Conservation (phyloP, 2,888 invertebrate genomes). For the Nomada fucata region DNA sequence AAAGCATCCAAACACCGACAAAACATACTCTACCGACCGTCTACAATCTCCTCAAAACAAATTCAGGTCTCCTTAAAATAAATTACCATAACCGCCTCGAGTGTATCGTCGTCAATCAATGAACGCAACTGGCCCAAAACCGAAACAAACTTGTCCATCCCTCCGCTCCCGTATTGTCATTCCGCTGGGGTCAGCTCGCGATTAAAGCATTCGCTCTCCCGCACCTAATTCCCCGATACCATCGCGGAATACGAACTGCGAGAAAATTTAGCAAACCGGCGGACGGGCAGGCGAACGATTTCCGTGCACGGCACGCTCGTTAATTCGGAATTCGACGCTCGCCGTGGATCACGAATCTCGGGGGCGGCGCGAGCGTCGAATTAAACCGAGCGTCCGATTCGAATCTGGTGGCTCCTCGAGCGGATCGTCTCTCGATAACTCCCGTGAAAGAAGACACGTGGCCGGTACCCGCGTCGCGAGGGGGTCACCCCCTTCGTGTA, state of each 20-base stretch:
- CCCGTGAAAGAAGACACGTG: conserved; percentile 18
- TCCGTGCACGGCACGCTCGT: conserved; percentile 8
- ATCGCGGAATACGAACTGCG: not conserved
- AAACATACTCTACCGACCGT: too few species aligned
- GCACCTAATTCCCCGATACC: not conserved
- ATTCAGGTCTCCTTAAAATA: too few species aligned
- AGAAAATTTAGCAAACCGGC: not conserved
- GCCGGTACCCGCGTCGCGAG: conserved; percentile 13
- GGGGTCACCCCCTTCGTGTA: conserved; percentile 11
- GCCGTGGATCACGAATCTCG: conserved; percentile 5
- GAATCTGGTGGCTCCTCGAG: not conserved
- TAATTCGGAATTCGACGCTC: conserved; percentile 20
- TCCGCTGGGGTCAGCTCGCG: not conserved
- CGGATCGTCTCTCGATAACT: conserved; percentile 8
- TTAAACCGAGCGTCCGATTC: conserved; percentile 18
- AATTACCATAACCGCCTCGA: not conserved
- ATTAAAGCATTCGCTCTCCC: not conserved
- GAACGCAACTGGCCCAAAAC: not conserved
- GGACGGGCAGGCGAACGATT: not conserved
- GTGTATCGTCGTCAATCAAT: conserved; percentile 1
- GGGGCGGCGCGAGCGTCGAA: not conserved
- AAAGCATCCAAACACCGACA: too few species aligned
- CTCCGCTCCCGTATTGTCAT: not conserved
- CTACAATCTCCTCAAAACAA: too few species aligned
- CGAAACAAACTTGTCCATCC: not conserved